Evolutionary conservation across 2,113 vertebrate genomes (phyloP).

Genomic region (Callocephalon fimbriatum): DNA sequence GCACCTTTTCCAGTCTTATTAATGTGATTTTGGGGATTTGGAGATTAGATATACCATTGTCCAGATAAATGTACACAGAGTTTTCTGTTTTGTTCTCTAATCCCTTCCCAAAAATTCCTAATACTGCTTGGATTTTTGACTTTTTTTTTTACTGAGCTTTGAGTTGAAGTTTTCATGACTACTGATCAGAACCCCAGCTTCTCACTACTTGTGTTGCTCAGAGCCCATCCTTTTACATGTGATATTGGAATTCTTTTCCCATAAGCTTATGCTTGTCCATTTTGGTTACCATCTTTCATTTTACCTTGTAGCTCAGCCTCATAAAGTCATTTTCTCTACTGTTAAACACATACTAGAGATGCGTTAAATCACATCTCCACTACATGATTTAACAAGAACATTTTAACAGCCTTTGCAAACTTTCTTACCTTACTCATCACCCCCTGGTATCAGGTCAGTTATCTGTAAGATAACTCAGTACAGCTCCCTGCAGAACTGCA

Average conservation of each 20-base stretch:
- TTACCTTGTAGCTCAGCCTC: background rate
- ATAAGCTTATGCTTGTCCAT: background rate
- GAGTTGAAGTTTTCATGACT: background rate
- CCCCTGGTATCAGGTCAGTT: background rate
- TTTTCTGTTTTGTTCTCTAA: background rate
- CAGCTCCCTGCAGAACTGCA: background rate
- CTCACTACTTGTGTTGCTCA: background rate
- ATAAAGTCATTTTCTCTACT: background rate
- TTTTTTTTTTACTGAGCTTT: background rate
- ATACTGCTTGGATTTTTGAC: background rate
- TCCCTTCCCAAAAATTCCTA: background rate
- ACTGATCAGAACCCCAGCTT: rapidly evolving
- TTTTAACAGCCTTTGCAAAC: background rate
- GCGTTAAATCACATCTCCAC: background rate
- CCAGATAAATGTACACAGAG: background rate
- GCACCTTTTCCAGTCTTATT: background rate
- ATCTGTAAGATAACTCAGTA: background rate
- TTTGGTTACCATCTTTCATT: background rate
- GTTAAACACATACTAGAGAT: background rate
- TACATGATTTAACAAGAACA: background rate
- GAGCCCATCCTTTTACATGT: background rate
- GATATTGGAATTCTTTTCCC: background rate
- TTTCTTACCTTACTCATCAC: background rate
- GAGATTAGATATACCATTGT: background rate
- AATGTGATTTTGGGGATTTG: background rate